These are phyloP conservation scores for Dorcus hopei DNA, from an alignment of 2,888 invertebrate genomes.

Conservation along the genomic window DNA sequence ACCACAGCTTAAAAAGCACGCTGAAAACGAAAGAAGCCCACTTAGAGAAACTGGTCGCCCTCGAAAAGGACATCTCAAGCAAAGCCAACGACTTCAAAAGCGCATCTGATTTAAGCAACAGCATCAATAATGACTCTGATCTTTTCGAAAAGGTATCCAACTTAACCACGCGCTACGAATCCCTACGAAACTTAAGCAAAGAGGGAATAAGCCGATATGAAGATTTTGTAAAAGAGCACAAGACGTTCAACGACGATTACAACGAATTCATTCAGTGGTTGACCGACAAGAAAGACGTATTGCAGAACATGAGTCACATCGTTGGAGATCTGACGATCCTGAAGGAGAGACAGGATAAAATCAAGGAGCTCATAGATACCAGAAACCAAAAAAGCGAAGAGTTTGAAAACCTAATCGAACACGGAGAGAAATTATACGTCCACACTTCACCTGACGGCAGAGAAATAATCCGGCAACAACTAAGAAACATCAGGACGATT, in stretches of 20 bases:
- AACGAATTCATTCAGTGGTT: slow-evolving; percentile 74
- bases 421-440: slow-evolving; percentile 87
- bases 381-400: slow-evolving; percentile 74
- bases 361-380: slow-evolving; percentile 72
- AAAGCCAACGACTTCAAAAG: slow-evolving; percentile 67
- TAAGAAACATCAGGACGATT: slow-evolving; percentile 74
- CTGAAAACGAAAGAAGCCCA: slow-evolving; percentile 79
- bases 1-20: slow-evolving; percentile 83
- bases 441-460: slow-evolving; percentile 94
- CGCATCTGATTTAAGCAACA: slow-evolving; percentile 66
- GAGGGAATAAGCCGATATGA: slow-evolving; percentile 82
- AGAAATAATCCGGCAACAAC: slow-evolving; percentile 85
- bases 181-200: slow-evolving; percentile 74
- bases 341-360: slow-evolving; percentile 77
- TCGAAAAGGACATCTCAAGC: slow-evolving; percentile 67
- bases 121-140: slow-evolving; percentile 74
- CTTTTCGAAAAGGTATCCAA: slow-evolving; percentile 72
- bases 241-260: slow-evolving; percentile 72
- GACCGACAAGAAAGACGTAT: slow-evolving; percentile 65
- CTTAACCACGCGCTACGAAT: slow-evolving; percentile 76
- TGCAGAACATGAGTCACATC: slow-evolving; percentile 76
- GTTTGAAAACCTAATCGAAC: slow-evolving; percentile 81
- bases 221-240: slow-evolving; percentile 82
- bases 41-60: slow-evolving; percentile 69
- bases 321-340: slow-evolving; percentile 81